Evolutionary conservation across 2,113 vertebrate genomes (phyloP).

Genomic region (Tachycineta bicolor): DNA sequence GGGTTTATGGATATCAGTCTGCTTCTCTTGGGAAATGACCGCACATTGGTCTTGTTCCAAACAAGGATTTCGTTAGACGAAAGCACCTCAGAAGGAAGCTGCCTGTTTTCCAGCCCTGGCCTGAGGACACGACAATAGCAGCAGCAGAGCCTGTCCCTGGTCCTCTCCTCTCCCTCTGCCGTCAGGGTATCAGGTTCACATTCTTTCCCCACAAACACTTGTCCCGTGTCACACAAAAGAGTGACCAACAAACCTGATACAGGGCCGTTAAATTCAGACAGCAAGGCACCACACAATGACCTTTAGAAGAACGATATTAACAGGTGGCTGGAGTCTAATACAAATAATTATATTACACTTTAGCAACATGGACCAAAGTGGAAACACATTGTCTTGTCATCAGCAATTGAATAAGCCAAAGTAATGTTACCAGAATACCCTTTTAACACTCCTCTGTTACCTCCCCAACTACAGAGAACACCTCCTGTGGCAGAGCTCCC

Average conservation of each 20-base stretch:
- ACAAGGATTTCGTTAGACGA: not conserved
- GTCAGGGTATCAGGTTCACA: constrained; percentile 49
- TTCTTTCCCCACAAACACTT: constrained; percentile 74
- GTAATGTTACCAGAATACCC: not conserved
- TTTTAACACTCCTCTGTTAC: not conserved
- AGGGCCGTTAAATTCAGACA: constrained; percentile 72
- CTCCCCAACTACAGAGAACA: not conserved
- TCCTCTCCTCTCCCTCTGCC: not conserved
- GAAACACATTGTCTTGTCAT: constrained; percentile 83
- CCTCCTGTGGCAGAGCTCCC: not conserved
- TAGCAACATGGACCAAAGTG: constrained; percentile 67
- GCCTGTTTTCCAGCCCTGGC: not conserved
- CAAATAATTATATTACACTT: constrained; percentile 83
- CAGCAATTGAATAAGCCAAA: constrained; percentile 74
- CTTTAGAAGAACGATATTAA: constrained; percentile 86
- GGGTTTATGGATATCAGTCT: not conserved
- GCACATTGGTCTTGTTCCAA: not conserved
- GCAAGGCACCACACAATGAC: constrained; percentile 79
- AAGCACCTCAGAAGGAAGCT: not conserved
- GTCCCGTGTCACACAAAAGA: constrained; percentile 67
- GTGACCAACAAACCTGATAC: constrained; percentile 73
- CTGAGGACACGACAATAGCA: not conserved
- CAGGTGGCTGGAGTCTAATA: constrained; percentile 84
- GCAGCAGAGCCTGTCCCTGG: not conserved
- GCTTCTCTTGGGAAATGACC: not conserved